Conservation (phyloP, 2,888 invertebrate genomes). For the Cephus spinipes region DNA sequence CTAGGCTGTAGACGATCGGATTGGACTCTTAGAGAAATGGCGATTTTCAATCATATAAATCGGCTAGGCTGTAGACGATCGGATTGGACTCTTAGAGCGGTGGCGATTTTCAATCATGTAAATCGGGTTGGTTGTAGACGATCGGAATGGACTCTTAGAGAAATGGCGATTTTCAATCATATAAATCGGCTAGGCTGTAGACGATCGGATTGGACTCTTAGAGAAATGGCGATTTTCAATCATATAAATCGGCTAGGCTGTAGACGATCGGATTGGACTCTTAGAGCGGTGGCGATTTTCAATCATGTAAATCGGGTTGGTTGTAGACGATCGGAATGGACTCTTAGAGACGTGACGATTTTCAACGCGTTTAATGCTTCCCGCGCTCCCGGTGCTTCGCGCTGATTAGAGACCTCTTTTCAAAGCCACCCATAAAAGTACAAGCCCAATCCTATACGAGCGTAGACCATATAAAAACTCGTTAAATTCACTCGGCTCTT, state of each 20-base stretch:
- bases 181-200: too few species aligned
- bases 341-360: conserved; percentile 6
- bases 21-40: conserved; percentile 11
- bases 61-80: neutral
- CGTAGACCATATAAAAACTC: neutral
- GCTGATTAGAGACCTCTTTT: conserved; percentile 1
- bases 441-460: neutral
- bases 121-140: neutral
- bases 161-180: too few species aligned
- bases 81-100: conserved; percentile 12
- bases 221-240: too few species aligned
- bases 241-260: too few species aligned
- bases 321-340: conserved; percentile 14
- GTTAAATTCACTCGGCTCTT: neutral
- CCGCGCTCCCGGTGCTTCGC: conserved; percentile 18
- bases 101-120: conserved; percentile 31
- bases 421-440: neutral
- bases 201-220: conserved; percentile 20
- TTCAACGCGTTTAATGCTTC: conserved; percentile 41
- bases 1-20: conserved; percentile 3
- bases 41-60: too few species aligned
- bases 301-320: too few species aligned
- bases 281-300: neutral
- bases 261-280: conserved; percentile 18
- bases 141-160: conserved; percentile 18